phyloP scores from a whole-genome alignment of 2,888 invertebrate species.

The Hirtodrosophila trivittata region DNA sequence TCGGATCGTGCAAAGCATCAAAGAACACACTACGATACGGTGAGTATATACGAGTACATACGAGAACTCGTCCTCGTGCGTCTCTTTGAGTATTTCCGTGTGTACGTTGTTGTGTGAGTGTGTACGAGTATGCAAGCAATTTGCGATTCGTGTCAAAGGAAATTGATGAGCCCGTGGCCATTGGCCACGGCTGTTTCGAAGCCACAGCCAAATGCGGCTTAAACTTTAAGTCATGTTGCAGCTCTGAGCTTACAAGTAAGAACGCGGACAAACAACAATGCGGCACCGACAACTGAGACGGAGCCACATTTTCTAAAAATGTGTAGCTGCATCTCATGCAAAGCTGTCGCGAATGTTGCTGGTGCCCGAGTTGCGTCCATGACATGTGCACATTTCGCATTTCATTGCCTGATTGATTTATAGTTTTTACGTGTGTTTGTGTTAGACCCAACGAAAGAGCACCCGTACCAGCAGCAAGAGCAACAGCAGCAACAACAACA shows the following conservation, averaged over 20 bases:
- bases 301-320: conserved; percentile 33
- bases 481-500: conserved; percentile 30
- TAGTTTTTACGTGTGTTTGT: conserved; percentile 61
- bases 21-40: conserved; percentile 98
- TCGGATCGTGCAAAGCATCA: conserved; percentile 99
- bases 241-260: conserved; percentile 48
- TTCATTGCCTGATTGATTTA: conserved; percentile 77
- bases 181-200: conserved; percentile 23
- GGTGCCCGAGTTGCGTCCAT: conserved; percentile 44
- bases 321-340: conserved; percentile 12
- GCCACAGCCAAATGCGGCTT: conserved; percentile 29
- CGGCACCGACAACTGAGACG: conserved; percentile 38
- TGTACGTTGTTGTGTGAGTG: conserved; percentile 13
- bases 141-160: conserved; percentile 70
- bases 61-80: not conserved
- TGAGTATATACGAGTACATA: conserved; percentile 85
- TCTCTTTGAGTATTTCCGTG: conserved; percentile 2
- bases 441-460: conserved; percentile 25
- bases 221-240: conserved; percentile 10
- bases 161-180: conserved; percentile 64
- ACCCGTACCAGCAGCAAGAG: conserved; percentile 5
- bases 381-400: conserved; percentile 78
- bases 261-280: conserved; percentile 27
- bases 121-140: conserved; percentile 52
- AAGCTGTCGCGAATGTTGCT: conserved; percentile 17